Evolutionary conservation across 1,140 invertebrate species (phyloP).

Genomic region (Acromyrmex charruanus): DNA sequence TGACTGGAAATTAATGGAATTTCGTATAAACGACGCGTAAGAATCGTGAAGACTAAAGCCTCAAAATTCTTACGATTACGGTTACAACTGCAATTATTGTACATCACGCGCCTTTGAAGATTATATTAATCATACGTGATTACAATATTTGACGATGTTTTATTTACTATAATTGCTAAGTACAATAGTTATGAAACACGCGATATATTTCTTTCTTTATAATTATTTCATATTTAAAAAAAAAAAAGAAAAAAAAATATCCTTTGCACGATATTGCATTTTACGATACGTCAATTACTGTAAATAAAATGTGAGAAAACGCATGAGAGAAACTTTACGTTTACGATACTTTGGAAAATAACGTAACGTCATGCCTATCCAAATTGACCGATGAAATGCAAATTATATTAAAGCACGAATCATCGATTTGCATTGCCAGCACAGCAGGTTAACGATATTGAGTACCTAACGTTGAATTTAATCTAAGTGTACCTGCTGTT

Average conservation of each 20-base stretch:
- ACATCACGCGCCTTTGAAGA: not conserved
- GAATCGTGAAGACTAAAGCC: not conserved
- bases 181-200: not conserved
- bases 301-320: constrained; percentile 18
- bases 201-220: not conserved
- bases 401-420: constrained; percentile 31
- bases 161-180: constrained; percentile 18
- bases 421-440: constrained; percentile 10
- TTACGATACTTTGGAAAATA: constrained; percentile 15
- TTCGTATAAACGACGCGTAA: constrained; percentile 1
- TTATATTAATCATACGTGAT: constrained; percentile 19
- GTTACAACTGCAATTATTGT: not conserved
- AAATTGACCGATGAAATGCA: constrained; percentile 39
- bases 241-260: not conserved
- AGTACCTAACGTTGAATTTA: not conserved
- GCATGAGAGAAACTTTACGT: not conserved
- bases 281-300: not conserved
- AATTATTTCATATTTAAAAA: not conserved
- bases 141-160: not conserved
- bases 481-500: not conserved
- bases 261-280: not conserved
- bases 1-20: not conserved
- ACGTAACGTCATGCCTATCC: constrained; percentile 1
- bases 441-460: constrained; percentile 23
- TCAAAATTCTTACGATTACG: constrained; percentile 35